Base-by-base conservation (phyloP, 2,888 invertebrate genomes). In the Creontiades dilutus region DNA sequence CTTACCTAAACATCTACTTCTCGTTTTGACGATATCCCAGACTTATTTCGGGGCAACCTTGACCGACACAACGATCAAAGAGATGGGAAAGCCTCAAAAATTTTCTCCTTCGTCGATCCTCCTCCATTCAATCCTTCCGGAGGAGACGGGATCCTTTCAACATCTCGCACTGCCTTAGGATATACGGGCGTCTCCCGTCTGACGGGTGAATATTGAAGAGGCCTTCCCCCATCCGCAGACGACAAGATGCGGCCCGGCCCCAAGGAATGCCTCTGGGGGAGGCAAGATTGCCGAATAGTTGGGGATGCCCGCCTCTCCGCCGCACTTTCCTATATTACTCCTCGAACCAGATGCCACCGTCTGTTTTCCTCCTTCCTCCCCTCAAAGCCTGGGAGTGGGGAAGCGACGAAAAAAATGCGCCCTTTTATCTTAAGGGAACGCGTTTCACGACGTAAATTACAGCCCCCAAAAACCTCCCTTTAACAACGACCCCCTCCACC, bases 361-460 rank as follows among this genome's bases (percentile, higher is more conserved):
- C 47, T 78, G 37, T 28, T 46, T n/a, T 37, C 19, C 46, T 14
- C 78, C 78, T 46, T 47, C n/a, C 47, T 11, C 46, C 37, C 9
- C 78, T 16, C 11, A 19, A 19, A 2, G 75, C 16, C 28, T 46
- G 19, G 19, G 14, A 16, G 47, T 2, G 28, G 14, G 46, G 46
- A 46, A 37, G 78, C 5, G 46, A 75, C 52, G 75, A 16, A 46
- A 78, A 78, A 78, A 47, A 46, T 37, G 78, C 78, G 16, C 46
- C 47, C 78, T 78, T 78, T 46, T 78, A 78, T 78, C 78, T 78
- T 19, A 46, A 78, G 78, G 46, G 47, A 78, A 78, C 78, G 78
- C 78, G 78, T 19, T 19, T 78, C 37, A 37, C 78, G 46, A 78
- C 78, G 78, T 78, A 78, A 78, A 78, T 78, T 78, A 78, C 78